Conservation (phyloP, 2,797 vertebrate genomes). For the Sebastes nivosus region DNA sequence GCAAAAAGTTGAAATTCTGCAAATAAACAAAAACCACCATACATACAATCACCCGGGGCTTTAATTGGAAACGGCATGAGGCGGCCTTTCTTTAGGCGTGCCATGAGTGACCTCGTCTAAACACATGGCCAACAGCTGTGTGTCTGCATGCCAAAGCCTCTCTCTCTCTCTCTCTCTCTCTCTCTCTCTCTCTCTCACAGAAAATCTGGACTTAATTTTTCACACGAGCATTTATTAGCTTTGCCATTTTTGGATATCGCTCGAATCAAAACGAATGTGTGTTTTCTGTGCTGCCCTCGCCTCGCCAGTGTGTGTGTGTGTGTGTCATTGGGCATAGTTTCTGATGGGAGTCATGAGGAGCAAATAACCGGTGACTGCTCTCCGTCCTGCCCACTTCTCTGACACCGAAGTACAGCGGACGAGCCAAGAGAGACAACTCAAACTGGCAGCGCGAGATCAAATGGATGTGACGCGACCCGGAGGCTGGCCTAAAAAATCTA, state of each 20-base stretch:
- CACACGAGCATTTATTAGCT: conserved; percentile 54
- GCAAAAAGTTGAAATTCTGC: neutral
- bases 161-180: neutral
- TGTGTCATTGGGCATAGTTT: conserved; percentile 69
- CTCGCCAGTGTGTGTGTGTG: neutral
- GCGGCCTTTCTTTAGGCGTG: conserved; percentile 44
- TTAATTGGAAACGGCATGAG: conserved; percentile 45
- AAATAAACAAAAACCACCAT: conserved; percentile 50
- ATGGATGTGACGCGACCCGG: neutral
- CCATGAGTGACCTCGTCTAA: conserved; percentile 24
- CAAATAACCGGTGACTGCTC: conserved; percentile 54
- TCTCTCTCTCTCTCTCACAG: neutral
- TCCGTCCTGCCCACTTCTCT: conserved; percentile 30
- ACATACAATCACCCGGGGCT: conserved; percentile 34
- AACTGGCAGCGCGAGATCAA: conserved; percentile 17
- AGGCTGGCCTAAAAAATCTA: neutral
- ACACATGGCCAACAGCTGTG: conserved; percentile 70
- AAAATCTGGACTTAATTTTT: conserved; percentile 61
- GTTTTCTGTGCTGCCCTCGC: conserved; percentile 22
- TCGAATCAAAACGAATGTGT: conserved; percentile 20
- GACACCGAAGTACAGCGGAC: conserved; percentile 23
- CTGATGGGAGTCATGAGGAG: conserved; percentile 67
- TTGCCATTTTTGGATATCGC: conserved; percentile 76
- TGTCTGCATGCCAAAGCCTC: conserved; percentile 48
- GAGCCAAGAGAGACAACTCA: conserved; percentile 27